phyloP scores from a whole-genome alignment of 2,888 invertebrate species.

The Heliconius ismenius region DNA sequence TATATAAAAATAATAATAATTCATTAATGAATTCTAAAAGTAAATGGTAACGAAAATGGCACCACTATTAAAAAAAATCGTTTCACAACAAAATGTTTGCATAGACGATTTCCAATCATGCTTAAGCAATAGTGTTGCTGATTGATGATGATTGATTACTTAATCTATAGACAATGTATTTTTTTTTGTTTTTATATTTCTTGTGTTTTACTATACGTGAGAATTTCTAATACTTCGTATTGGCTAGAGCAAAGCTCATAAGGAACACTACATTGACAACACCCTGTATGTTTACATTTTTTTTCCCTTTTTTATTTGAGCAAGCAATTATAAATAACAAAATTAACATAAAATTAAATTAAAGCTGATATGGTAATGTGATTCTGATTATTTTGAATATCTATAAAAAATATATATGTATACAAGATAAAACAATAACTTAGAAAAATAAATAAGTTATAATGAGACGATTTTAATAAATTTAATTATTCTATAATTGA shows the following conservation, averaged over 20 bases:
- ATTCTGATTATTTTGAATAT: conserved; percentile 41
- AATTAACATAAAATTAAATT: conserved; percentile 48
- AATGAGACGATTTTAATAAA: not conserved
- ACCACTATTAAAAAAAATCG: conserved; percentile 54
- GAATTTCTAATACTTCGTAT: conserved; percentile 45
- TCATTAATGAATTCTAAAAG: conserved; percentile 45
- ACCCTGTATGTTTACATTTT: conserved; percentile 57
- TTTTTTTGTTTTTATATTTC: not conserved
- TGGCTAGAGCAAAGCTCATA: conserved; percentile 43
- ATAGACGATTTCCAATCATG: not conserved
- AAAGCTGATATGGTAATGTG: conserved; percentile 67
- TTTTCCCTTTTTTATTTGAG: conserved; percentile 53
- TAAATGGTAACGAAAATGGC: conserved; percentile 77
- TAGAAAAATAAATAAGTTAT: not conserved
- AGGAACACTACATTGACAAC: conserved; percentile 50
- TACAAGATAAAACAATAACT: conserved; percentile 10
- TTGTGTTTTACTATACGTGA: conserved; percentile 1
- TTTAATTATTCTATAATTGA: too few species aligned
- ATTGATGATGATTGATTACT: not conserved
- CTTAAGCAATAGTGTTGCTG: not conserved
- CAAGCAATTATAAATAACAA: conserved; percentile 47
- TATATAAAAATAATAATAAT: conserved; percentile 53
- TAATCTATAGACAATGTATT: conserved; percentile 1
- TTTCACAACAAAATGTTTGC: conserved; percentile 1
- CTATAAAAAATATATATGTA: conserved; percentile 22